These are phyloP conservation scores for Euborellia annulipes DNA, from an alignment of 1,140 invertebrate species.

Conservation along the genomic window DNA sequence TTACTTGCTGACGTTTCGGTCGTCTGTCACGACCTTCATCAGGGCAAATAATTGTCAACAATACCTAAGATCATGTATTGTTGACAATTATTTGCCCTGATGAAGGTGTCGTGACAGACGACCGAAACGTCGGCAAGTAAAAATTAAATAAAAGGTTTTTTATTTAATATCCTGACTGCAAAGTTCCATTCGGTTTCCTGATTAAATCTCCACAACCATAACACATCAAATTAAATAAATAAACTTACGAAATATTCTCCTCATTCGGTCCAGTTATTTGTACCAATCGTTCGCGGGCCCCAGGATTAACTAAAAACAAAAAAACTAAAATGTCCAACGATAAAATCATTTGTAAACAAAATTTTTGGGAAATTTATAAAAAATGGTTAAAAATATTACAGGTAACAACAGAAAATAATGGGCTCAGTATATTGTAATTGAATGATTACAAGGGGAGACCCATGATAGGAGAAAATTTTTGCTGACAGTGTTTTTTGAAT, in stretches of 20 bases:
- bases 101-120: background rate
- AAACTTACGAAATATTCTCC: conserved; percentile 74
- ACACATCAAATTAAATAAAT: background rate
- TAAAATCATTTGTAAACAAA: too few relatives aligned
- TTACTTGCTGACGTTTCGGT: too few relatives aligned
- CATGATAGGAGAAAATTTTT: too few relatives aligned
- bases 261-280: conserved; percentile 83
- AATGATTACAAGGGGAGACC: too few relatives aligned
- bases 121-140: background rate
- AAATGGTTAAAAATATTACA: too few relatives aligned
- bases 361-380: too few relatives aligned
- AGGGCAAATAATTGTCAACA: too few relatives aligned
- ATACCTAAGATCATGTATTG: too few relatives aligned
- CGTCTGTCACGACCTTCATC: too few relatives aligned
- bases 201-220: background rate
- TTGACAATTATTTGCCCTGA: background rate
- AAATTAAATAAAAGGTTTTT: background rate
- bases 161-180: background rate
- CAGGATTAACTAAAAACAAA: conserved; percentile 62
- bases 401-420: too few relatives aligned
- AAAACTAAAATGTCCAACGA: conserved; percentile 1
- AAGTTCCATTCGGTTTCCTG: background rate
- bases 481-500: too few relatives aligned
- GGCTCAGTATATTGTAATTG: too few relatives aligned
- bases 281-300: conserved; percentile 79